phyloP scores from a whole-genome alignment of 2,888 invertebrate species.

The Artemia sinica region DNA sequence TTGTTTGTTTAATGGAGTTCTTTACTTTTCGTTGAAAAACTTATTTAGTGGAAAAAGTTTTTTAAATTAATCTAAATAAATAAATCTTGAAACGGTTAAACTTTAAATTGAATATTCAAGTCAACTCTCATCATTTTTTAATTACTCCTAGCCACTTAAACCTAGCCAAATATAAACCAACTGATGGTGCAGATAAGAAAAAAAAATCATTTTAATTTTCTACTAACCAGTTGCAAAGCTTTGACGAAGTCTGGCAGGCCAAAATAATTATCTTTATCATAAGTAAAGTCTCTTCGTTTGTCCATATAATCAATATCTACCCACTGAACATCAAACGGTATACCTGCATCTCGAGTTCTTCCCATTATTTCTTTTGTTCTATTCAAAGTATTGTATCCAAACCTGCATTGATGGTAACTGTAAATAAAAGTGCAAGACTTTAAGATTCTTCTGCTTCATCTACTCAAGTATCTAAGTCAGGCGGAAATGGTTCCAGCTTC shows the following conservation, averaged over 20 bases:
- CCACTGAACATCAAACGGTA: constrained; percentile 54
- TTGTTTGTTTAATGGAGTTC: too few species aligned
- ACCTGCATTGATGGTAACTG: constrained; percentile 32
- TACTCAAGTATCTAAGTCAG: too few species aligned
- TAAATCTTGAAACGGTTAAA: too few species aligned
- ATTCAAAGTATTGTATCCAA: constrained; percentile 47
- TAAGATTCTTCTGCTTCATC: constrained; percentile 21
- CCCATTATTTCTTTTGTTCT: constrained; percentile 47
- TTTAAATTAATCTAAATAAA: too few species aligned
- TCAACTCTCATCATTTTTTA: too few species aligned
- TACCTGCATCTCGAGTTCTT: constrained; percentile 50
- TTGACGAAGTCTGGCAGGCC: constrained; percentile 50
- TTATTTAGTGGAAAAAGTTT: too few species aligned
- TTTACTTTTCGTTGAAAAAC: too few species aligned
- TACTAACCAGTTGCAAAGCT: constrained; percentile 40
- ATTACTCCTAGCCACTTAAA: too few species aligned
- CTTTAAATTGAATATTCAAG: too few species aligned
- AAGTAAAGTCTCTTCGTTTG: constrained; percentile 58
- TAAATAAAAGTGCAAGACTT: not conserved
- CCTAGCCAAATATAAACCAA: too few species aligned
- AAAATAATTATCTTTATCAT: constrained; percentile 43
- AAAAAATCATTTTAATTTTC: not conserved
- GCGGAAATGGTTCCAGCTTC: too few species aligned
- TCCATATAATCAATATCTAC: constrained; percentile 73
- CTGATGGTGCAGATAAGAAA: too few species aligned